Conservation (phyloP, 2,113 vertebrate genomes). For the Girardinichthys multiradiatus region DNA sequence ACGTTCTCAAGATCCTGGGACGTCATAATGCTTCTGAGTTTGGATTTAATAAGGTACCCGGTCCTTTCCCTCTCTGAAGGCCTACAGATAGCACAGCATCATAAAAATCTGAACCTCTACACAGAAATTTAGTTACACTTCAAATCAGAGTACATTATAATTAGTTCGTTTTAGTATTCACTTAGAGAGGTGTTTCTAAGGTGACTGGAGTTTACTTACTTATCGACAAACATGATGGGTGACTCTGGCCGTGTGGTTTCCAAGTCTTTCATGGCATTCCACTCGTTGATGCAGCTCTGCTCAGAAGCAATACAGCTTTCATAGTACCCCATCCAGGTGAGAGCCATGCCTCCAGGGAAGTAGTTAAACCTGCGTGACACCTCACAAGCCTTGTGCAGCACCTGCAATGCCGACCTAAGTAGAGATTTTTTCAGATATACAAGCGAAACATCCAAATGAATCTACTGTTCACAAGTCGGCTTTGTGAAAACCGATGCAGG, state of each 20-base stretch:
- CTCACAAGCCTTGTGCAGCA: constrained; percentile 96
- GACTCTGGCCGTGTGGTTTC: constrained; percentile 93
- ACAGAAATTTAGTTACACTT: neutral
- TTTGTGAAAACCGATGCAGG: constrained; percentile 18
- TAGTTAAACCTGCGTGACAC: constrained; percentile 93
- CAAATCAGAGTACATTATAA: neutral
- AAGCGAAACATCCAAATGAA: neutral
- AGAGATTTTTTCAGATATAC: neutral
- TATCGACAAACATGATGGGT: constrained; percentile 91
- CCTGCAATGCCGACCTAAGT: constrained; percentile 94
- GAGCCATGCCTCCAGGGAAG: constrained; percentile 91
- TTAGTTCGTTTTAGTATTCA: neutral
- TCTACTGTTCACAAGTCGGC: neutral
- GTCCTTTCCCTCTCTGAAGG: constrained; percentile 93
- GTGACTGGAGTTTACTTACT: constrained; percentile 78
- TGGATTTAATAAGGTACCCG: constrained; percentile 93
- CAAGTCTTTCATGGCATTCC: constrained; percentile 97
- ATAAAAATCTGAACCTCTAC: neutral
- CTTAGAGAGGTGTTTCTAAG: neutral
- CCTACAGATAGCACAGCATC: constrained; percentile 69
- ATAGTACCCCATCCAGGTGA: constrained; percentile 95
- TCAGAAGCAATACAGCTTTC: constrained; percentile 95
- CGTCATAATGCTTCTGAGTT: constrained; percentile 96
- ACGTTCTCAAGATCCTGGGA: constrained; percentile 96
- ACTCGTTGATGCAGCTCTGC: constrained; percentile 98